Base-by-base conservation (phyloP, 2,888 invertebrate genomes). In the Drosophila picticornis region DNA sequence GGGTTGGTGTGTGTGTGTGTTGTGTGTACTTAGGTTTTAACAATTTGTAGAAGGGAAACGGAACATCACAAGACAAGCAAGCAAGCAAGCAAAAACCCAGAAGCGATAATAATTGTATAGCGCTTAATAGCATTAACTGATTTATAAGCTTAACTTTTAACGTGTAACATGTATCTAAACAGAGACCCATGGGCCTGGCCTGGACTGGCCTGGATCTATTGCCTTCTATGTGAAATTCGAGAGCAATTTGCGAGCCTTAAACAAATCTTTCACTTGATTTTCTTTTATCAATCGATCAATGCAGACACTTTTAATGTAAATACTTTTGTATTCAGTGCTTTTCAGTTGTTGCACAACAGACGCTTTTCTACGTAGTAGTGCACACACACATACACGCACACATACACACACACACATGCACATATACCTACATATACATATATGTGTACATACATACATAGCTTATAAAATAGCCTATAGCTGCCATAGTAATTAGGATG, bases 401-500 rank as follows among this genome's bases (percentile, higher is more conserved):
- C 2, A 19, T 4, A 31, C 34, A 52, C 29, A 43, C 32, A 48
- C 11, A 51, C 32, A 34, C 27, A 46, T 2, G 31, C 0, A 58
- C 9, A 36, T 0, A 64, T 2, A 63, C 3, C 31, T 9, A 56
- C 11, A 63, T 16, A 57, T 10, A 57, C 6, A 52, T 6, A 31
- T 11, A 57, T 9, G 56, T 34, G 31, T 31, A 71, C 11, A 59
- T 7, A 56, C 36, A 40, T 65, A 60, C 61, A 61, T 64, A 75
- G 59, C 57, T 55, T 61, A 55, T 38, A 55, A 55, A 27, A 55
- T 59, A 77, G 64, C 77, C 61, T 52, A 65, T 66, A 75, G 80
- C 80, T 77, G 77, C 77, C 77, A 77, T 77, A 80, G 80, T 60
- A 67, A 75, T 75, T 67, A 78, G 61, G 60, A 78, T 67, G 76